phyloP scores from a whole-genome alignment of 23 tunicate genomes.

The Trididemnum miniatum region DNA sequence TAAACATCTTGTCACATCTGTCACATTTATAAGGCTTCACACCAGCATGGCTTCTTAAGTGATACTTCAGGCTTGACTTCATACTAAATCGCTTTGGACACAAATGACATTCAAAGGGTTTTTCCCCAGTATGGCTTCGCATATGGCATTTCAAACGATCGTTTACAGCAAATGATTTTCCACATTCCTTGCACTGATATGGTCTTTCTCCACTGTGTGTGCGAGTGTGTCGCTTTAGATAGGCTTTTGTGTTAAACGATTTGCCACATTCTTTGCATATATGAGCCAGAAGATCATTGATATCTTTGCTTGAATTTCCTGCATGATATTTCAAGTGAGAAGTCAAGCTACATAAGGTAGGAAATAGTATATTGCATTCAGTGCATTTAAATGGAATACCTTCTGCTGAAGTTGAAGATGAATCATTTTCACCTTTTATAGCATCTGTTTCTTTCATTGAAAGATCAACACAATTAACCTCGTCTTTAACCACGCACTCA shows the following conservation, averaged over 20 bases:
- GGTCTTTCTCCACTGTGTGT: neutral
- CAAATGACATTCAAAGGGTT: slow-evolving; percentile 1
- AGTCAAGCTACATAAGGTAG: neutral
- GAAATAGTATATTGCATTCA: neutral
- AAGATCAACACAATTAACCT: neutral
- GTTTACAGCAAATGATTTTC: neutral
- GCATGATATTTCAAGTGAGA: neutral
- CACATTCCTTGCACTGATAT: neutral
- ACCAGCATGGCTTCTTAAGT: slow-evolving; percentile 12
- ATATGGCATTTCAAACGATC: neutral
- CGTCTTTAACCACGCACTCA: neutral
- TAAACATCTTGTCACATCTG: neutral
- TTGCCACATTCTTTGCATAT: neutral
- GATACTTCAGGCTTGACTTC: slow-evolving; percentile 7
- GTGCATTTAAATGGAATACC: slow-evolving; percentile 5
- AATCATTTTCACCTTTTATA: neutral
- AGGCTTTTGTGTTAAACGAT: neutral
- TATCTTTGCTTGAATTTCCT: neutral
- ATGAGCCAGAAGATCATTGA: neutral
- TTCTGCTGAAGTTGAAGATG: neutral
- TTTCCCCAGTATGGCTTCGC: slow-evolving; percentile 10
- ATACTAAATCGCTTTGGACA: neutral
- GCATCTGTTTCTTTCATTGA: neutral
- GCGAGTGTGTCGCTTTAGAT: neutral
- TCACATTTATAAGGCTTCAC: slow-evolving; percentile 11